Conservation (phyloP, 2,888 invertebrate genomes). For the Xestia rhomboidea region DNA sequence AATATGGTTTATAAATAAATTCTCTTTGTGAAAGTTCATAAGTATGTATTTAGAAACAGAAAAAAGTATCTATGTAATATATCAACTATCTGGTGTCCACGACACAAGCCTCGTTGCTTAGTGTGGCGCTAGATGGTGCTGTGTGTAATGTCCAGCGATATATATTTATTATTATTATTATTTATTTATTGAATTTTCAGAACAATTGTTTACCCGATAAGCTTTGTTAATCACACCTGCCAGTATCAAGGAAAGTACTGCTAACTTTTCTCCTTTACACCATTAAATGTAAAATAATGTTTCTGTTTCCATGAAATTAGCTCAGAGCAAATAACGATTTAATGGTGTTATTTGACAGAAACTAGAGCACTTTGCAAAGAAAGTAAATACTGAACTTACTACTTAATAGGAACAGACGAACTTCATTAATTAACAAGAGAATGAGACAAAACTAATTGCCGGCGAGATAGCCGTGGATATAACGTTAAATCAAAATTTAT, state of each 20-base stretch:
- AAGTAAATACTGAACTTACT: slow-evolving; percentile 57
- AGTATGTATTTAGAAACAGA: no score
- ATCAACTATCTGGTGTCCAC: no score
- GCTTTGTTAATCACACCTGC: slow-evolving; percentile 4
- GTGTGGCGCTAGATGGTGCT: no score
- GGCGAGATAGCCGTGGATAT: slow-evolving; percentile 16
- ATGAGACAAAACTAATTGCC: slow-evolving; percentile 55
- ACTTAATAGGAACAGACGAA: slow-evolving; percentile 57
- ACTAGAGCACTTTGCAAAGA: slow-evolving; percentile 53
- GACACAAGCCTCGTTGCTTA: no score
- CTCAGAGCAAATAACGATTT: slow-evolving; percentile 42
- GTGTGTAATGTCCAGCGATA: no score
- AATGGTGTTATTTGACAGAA: slow-evolving; percentile 51
- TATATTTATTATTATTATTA: no score
- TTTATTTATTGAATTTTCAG: no score
- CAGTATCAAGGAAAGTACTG: neutral
- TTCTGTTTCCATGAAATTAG: slow-evolving; percentile 30
- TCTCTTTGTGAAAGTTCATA: no score
- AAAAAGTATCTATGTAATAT: no score
- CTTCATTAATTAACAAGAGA: slow-evolving; percentile 62
- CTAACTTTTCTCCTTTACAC: neutral
- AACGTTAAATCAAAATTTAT: slow-evolving; percentile 36
- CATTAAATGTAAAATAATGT: slow-evolving; percentile 17
- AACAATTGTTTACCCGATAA: neutral
- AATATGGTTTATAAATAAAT: no score